Evolutionary conservation across 1,140 invertebrate genomes (phyloP).

Genomic region (Drosophila parvula): DNA sequence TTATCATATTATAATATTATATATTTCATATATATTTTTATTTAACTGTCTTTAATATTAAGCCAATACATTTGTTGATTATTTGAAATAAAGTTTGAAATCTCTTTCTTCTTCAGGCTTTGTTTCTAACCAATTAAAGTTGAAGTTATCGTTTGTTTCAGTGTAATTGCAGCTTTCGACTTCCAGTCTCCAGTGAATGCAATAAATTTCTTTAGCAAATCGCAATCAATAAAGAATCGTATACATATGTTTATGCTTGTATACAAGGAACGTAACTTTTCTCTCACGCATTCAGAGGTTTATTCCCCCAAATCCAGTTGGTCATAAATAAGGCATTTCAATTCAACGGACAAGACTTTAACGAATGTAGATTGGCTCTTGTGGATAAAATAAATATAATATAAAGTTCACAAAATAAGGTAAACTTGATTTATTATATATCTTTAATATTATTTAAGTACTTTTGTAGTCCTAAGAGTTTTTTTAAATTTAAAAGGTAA

Average conservation of each 20-base stretch:
- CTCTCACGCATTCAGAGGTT: constrained; percentile 6
- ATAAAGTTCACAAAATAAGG: neutral
- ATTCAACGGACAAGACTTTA: constrained; percentile 4
- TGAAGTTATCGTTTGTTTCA: too few relatives aligned
- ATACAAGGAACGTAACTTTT: neutral
- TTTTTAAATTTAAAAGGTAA: too few relatives aligned
- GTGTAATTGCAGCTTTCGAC: neutral
- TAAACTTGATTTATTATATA: too few relatives aligned
- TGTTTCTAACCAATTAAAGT: too few relatives aligned
- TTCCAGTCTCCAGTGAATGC: constrained; percentile 17
- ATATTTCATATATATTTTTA: too few relatives aligned
- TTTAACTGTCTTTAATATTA: too few relatives aligned
- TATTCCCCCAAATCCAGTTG: neutral
- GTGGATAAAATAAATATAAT: neutral
- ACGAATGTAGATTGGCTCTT: neutral
- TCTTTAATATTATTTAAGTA: too few relatives aligned
- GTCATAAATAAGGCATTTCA: constrained; percentile 16
- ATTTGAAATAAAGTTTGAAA: neutral
- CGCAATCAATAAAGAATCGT: constrained; percentile 34
- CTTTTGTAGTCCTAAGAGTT: too few relatives aligned
- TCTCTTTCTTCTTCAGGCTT: too few relatives aligned
- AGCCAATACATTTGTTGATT: too few relatives aligned
- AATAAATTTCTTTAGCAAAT: constrained; percentile 33
- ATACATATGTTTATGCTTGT: constrained; percentile 21
- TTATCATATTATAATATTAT: too few relatives aligned